Conservation (phyloP, 1,140 invertebrate genomes). For the Neuroterus valhalla region DNA sequence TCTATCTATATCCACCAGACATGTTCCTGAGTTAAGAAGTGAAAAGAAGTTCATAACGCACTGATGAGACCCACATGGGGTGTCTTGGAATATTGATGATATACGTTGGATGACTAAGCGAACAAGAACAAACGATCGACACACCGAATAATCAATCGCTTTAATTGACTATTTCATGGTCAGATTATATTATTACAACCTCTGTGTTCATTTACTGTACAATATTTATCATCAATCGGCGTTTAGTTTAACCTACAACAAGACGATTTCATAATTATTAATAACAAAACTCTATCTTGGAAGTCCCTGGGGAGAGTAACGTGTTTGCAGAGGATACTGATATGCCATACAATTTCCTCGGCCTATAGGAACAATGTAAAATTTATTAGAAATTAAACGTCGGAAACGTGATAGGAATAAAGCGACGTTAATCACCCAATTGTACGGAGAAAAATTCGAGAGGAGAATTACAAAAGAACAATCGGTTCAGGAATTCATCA, state of each 20-base stretch:
- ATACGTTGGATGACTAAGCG: slow-evolving; percentile 11
- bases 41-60: background rate
- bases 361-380: no score
- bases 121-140: slow-evolving; percentile 21
- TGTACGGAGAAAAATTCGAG: slow-evolving; percentile 59
- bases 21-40: no score
- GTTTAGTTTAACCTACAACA: no score
- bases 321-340: no score
- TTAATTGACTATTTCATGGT: slow-evolving; percentile 25
- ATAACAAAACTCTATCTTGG: no score
- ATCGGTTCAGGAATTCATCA: slow-evolving; percentile 71
- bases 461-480: slow-evolving; percentile 66
- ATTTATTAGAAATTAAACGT: background rate
- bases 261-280: no score
- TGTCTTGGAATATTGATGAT: slow-evolving; percentile 19
- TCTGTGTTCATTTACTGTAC: no score
- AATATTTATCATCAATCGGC: no score
- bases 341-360: background rate
- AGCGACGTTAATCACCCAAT: slow-evolving; percentile 64
- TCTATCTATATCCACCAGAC: background rate
- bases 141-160: background rate
- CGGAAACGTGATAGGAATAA: background rate
- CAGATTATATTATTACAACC: slow-evolving; percentile 2
- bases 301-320: no score
- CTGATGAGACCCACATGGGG: slow-evolving; percentile 10